A percentile compares a stretch with the other conserved stretches of the same genome.
phyloP scores from a whole-genome alignment of 2,113 vertebrate genomes.

The Vanacampus margaritifer region DNA sequence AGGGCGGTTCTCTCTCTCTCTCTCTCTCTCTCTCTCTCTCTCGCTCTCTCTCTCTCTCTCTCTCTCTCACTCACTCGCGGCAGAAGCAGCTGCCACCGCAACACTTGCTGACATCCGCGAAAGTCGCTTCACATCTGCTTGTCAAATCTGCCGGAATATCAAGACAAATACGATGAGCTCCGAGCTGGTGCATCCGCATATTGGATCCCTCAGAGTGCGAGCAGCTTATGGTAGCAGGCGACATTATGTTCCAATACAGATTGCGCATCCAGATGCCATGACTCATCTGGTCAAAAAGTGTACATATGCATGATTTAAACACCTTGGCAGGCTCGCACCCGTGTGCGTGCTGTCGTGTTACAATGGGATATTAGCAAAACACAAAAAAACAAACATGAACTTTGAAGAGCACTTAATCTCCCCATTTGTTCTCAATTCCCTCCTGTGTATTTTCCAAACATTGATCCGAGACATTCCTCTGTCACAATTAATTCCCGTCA shows the following conservation, averaged over 20 bases:
- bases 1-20: too few relatives aligned
- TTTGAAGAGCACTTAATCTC: slow-evolving; percentile 3
- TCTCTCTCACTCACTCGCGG: not conserved
- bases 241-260: not conserved
- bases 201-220: not conserved
- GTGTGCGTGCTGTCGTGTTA: not conserved
- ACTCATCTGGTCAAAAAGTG: not conserved
- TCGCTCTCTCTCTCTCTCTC: not conserved
- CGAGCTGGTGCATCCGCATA: not conserved
- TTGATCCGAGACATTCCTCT: not conserved
- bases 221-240: not conserved
- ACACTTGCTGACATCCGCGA: not conserved
- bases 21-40: too few relatives aligned
- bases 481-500: slow-evolving; percentile 6
- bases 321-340: slow-evolving; percentile 10
- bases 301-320: slow-evolving; percentile 3
- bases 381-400: slow-evolving; percentile 2
- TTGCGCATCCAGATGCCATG: not conserved
- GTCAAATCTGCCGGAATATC: slow-evolving; percentile 4
- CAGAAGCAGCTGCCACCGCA: slow-evolving; percentile 1
- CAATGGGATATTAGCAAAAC: slow-evolving; percentile 19
- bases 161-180: slow-evolving; percentile 2
- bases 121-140: slow-evolving; percentile 6
- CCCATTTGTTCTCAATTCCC: slow-evolving; percentile 16
- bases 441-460: not conserved